Conservation (phyloP, 92 coral and sea anemone genomes). For the Actinernus sp. region DNA sequence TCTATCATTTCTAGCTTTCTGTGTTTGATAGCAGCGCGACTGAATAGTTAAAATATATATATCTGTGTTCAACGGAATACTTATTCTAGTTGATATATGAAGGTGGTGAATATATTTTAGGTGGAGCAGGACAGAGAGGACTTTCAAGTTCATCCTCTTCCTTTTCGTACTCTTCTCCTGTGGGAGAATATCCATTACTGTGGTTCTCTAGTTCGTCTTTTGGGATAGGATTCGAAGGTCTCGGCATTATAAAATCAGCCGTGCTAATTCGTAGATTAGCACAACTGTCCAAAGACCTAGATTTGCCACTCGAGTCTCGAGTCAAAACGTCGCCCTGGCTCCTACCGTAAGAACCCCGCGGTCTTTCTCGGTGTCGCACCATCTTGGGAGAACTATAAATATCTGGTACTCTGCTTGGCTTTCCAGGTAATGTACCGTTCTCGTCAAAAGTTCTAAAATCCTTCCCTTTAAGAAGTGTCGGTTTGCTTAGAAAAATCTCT, state of each 20-base stretch:
- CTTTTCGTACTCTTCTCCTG: background rate
- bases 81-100: conserved; percentile 26
- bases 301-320: background rate
- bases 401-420: conserved; percentile 69
- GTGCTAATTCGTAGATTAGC: background rate
- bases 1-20: too few relatives aligned
- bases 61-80: too few relatives aligned
- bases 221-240: background rate
- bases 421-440: conserved; percentile 37
- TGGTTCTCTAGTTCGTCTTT: conserved; percentile 1
- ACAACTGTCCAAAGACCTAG: conserved; percentile 1
- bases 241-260: background rate
- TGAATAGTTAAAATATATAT: too few relatives aligned
- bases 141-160: background rate
- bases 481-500: conserved; percentile 67
- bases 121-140: conserved; percentile 1
- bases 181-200: background rate
- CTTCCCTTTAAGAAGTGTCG: conserved; percentile 71
- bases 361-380: conserved; percentile 72
- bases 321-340: background rate
- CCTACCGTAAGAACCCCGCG: conserved; percentile 82
- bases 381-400: conserved; percentile 84
- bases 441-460: conserved; percentile 54
- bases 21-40: too few relatives aligned
- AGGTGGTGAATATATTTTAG: background rate